A percentile compares a stretch with the other conserved stretches of the same genome.
phyloP scores from a whole-genome alignment of 2,113 vertebrate species.

The Saimiri boliviensis region DNA sequence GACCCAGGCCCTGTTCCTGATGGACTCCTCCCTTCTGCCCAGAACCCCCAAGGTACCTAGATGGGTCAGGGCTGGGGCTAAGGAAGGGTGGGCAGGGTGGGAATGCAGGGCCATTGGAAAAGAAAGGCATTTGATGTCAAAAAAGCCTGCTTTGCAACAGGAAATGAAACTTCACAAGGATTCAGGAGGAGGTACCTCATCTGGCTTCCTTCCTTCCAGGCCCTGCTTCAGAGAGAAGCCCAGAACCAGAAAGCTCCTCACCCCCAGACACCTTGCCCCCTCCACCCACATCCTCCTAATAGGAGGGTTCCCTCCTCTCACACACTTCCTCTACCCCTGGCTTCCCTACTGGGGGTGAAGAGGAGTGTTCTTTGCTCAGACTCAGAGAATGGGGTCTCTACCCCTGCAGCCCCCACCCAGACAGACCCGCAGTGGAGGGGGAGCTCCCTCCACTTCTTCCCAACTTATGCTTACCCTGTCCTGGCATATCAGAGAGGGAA shows the following conservation, averaged over 20 bases:
- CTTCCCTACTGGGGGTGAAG: background rate
- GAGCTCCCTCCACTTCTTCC: background rate
- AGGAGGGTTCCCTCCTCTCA: background rate
- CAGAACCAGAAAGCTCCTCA: background rate
- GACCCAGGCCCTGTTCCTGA: background rate
- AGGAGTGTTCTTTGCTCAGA: background rate
- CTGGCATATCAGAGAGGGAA: background rate
- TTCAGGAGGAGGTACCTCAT: background rate
- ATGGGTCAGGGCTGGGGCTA: background rate
- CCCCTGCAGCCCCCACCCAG: background rate
- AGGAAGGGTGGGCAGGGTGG: background rate
- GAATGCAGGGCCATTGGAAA: background rate
- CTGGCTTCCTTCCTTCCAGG: conserved; percentile 68
- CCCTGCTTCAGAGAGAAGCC: background rate
- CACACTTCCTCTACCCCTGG: background rate
- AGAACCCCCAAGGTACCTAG: background rate
- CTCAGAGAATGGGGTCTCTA: background rate
- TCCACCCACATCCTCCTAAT: background rate
- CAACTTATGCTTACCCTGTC: rapidly evolving
- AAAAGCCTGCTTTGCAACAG: background rate
- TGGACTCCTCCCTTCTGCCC: background rate
- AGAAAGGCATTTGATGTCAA: conserved; percentile 24
- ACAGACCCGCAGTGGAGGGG: too few relatives aligned
- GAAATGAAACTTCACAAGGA: conserved; percentile 52
- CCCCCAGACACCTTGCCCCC: background rate